Conservation (phyloP, 2,888 invertebrate genomes). For the Marasmarcha lunaedactyla region DNA sequence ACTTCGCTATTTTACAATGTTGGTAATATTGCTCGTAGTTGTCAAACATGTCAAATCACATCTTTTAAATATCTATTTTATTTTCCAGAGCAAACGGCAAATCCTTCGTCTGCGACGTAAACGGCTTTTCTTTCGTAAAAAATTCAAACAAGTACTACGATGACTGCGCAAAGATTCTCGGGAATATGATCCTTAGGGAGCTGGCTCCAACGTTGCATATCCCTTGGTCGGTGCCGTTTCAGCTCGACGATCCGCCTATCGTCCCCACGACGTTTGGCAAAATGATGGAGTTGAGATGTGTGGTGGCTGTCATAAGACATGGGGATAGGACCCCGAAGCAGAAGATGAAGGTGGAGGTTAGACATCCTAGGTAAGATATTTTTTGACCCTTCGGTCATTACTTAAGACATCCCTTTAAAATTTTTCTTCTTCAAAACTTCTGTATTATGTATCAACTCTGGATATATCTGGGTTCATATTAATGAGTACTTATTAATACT, state of each 20-base stretch:
- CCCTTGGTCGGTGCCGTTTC: slow-evolving; percentile 97
- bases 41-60: too few relatives aligned
- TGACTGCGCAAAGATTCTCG: slow-evolving; percentile 98
- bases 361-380: slow-evolving; percentile 85
- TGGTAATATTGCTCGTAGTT: too few relatives aligned
- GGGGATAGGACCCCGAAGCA: slow-evolving; percentile 99
- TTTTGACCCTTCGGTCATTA: not conserved
- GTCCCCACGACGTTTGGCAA: slow-evolving; percentile 99
- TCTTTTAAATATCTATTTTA: too few relatives aligned
- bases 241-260: slow-evolving; percentile 97
- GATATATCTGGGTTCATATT: too few relatives aligned
- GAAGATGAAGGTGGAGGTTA: slow-evolving; percentile 99
- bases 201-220: slow-evolving; percentile 96
- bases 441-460: too few relatives aligned
- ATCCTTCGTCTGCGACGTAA: slow-evolving; percentile 99
- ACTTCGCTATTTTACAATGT: too few relatives aligned
- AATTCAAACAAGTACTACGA: slow-evolving; percentile 99
- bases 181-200: slow-evolving; percentile 96
- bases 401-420: too few relatives aligned
- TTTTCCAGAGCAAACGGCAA: slow-evolving; percentile 91
- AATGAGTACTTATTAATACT: too few relatives aligned
- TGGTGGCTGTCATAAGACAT: slow-evolving; percentile 96
- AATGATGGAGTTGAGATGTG: slow-evolving; percentile 93
- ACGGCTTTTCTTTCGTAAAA: slow-evolving; percentile 99
- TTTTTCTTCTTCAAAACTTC: too few relatives aligned